Base-by-base conservation (phyloP, 2,113 vertebrate species). In the Piaya cayana region DNA sequence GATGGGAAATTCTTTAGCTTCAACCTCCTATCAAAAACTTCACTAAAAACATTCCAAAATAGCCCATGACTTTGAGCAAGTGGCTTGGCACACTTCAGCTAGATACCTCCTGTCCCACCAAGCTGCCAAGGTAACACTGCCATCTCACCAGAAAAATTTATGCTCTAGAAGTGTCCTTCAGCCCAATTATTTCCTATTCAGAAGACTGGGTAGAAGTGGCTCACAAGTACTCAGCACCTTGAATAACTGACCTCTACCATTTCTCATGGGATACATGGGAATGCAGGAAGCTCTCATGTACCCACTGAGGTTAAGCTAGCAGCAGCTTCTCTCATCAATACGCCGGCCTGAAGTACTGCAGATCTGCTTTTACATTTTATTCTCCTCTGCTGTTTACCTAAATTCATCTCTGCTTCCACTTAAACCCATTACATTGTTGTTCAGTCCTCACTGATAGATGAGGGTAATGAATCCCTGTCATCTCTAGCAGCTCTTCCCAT, bases 371-470 rank as follows among this genome's bases (percentile, higher is more conserved):
- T 64, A 65, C 5, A 50, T 65, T 87, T 89, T 80, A 63, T 84
- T 90, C 58, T 64, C n/a, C 63, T 72, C 67, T 64, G 22, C 50
- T 92, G 36, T 90, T 94, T 95, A 92, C 90, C 76, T 74, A 78
- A 90, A 96, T 94, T 88, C 42, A 93, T 78, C 49, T 68, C 71
- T 81, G 36, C 68, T 88, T 88, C 75, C 72, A 67, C 71, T 92
- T 90, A 92, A 95, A 64, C 52, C 72, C 88, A 93, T 94, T 96
- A 93, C 69, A 90, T 81, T 65, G 85, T 94, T 94, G 90, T 86
- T 96, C 39, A 5, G 72, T 84, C 58, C 39, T 86, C 79, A 6
- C 6, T 84, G 90, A 94, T 22, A 75, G 88, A 95, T 78, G 92
- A 86, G 27, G n/a, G 64, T 47, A 92, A 96, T 95, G 85, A 94